A percentile compares a stretch with the other conserved stretches of the same genome.
phyloP scores from a whole-genome alignment of 2,888 invertebrate genomes.

The Electrophaes corylata region DNA sequence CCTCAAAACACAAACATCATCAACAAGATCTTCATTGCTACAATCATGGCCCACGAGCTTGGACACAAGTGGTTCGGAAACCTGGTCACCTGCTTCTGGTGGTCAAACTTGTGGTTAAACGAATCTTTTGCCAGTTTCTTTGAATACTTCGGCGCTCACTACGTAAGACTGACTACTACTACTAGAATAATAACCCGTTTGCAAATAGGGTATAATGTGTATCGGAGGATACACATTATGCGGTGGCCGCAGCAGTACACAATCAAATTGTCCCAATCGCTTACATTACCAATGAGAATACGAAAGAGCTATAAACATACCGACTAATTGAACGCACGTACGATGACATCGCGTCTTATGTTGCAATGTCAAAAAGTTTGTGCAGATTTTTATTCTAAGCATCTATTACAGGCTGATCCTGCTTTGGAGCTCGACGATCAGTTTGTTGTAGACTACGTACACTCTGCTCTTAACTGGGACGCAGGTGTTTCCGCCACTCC shows the following conservation, averaged over 20 bases:
- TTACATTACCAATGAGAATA: too few relatives aligned
- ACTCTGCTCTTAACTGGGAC: conserved; percentile 85
- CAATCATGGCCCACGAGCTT: conserved; percentile 89
- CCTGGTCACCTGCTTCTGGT: conserved; percentile 90
- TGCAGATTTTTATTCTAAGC: neutral
- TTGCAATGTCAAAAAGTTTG: too few relatives aligned
- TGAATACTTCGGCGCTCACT: conserved; percentile 87
- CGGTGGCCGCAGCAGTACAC: too few relatives aligned
- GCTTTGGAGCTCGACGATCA: conserved; percentile 77
- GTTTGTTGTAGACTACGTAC: conserved; percentile 88
- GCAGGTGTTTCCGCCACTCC: conserved; percentile 68
- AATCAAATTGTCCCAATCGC: too few relatives aligned
- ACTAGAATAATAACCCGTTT: too few relatives aligned
- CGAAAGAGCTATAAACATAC: too few relatives aligned
- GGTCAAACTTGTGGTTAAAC: conserved; percentile 90
- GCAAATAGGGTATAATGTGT: too few relatives aligned
- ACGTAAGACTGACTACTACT: conserved; percentile 53
- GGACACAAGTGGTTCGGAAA: conserved; percentile 94
- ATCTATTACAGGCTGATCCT: conserved; percentile 61
- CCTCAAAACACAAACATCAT: conserved; percentile 64
- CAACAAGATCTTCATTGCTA: conserved; percentile 81
- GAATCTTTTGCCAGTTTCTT: conserved; percentile 89
- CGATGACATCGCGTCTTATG: too few relatives aligned
- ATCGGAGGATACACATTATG: too few relatives aligned
- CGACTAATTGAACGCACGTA: too few relatives aligned